Conservation (phyloP, 1,140 invertebrate genomes). For the Drosophila asahinai region DNA sequence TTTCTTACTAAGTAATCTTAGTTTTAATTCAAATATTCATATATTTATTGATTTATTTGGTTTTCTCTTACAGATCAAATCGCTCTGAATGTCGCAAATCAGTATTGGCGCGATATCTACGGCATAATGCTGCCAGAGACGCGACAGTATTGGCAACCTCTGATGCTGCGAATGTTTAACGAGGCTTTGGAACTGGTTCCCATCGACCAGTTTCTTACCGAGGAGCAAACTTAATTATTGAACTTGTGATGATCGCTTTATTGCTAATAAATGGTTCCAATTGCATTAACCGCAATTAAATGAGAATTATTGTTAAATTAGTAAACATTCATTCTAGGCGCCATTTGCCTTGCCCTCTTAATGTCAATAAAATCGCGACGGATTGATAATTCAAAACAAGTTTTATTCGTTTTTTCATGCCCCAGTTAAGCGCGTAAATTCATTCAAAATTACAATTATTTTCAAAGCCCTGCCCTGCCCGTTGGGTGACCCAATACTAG, state of each 20-base stretch:
- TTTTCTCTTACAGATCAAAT: conserved; percentile 63
- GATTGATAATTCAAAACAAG: conserved; percentile 33
- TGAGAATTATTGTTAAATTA: conserved; percentile 27
- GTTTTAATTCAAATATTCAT: too few species aligned
- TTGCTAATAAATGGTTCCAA: conserved; percentile 21
- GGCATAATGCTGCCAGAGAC: conserved; percentile 78
- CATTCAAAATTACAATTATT: conserved; percentile 32
- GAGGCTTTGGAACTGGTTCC: conserved; percentile 67
- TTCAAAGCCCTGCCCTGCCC: conserved; percentile 11
- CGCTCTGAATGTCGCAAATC: conserved; percentile 76
- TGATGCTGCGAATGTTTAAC: conserved; percentile 68
- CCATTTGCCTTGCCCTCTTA: conserved; percentile 23
- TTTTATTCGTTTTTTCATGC: conserved; percentile 62
- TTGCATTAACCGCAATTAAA: conserved; percentile 30
- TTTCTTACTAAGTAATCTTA: not conserved
- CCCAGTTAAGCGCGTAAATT: conserved; percentile 55
- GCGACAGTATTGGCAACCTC: conserved; percentile 69
- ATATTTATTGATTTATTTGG: not conserved
- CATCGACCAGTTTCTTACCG: conserved; percentile 62
- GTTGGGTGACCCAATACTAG: conserved; percentile 33
- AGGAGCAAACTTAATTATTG: conserved; percentile 23
- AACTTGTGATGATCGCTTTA: conserved; percentile 34
- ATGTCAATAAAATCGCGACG: not conserved
- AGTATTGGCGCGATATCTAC: conserved; percentile 82
- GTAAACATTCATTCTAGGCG: conserved; percentile 24